Evolutionary conservation across 2,113 vertebrate genomes (phyloP).

Genomic region (Syrmaticus mikado): DNA sequence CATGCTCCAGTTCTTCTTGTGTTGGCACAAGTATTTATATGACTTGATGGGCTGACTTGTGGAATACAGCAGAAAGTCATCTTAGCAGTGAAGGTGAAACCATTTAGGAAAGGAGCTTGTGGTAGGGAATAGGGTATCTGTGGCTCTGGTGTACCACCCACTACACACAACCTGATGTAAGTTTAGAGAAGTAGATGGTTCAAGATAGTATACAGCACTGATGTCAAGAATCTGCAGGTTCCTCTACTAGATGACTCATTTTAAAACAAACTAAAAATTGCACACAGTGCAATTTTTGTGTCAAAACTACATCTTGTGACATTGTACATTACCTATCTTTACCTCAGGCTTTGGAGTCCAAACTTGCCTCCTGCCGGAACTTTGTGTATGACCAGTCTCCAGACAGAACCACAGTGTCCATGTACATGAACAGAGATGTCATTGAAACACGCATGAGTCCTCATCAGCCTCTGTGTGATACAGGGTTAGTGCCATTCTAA

Average conservation of each 20-base stretch:
- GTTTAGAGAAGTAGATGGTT: not conserved
- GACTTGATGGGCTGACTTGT: not conserved
- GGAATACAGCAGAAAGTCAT: not conserved
- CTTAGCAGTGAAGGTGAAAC: not conserved
- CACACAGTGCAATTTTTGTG: not conserved
- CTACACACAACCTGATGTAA: not conserved
- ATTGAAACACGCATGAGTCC: conserved; percentile 76
- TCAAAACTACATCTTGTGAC: not conserved
- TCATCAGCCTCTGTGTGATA: conserved; percentile 81
- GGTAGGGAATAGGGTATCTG: not conserved
- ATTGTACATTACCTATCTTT: not conserved
- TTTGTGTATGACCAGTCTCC: conserved; percentile 90
- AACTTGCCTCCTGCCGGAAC: conserved; percentile 95
- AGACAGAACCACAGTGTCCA: conserved; percentile 72
- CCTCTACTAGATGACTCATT: not conserved
- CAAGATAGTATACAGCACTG: not conserved
- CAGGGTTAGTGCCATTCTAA: conserved; percentile 81
- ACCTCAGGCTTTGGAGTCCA: conserved; percentile 92
- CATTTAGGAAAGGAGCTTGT: not conserved
- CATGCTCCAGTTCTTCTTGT: not conserved
- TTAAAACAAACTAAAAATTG: not conserved
- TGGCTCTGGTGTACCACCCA: not conserved
- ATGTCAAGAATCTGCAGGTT: not conserved
- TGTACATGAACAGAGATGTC: conserved; percentile 78
- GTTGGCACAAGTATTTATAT: not conserved